A percentile compares a stretch with the other conserved stretches of the same genome.
These are phyloP conservation scores for Macrobrachium nipponense DNA, from an alignment of 1,140 invertebrate genomes.

Conservation along the genomic window DNA sequence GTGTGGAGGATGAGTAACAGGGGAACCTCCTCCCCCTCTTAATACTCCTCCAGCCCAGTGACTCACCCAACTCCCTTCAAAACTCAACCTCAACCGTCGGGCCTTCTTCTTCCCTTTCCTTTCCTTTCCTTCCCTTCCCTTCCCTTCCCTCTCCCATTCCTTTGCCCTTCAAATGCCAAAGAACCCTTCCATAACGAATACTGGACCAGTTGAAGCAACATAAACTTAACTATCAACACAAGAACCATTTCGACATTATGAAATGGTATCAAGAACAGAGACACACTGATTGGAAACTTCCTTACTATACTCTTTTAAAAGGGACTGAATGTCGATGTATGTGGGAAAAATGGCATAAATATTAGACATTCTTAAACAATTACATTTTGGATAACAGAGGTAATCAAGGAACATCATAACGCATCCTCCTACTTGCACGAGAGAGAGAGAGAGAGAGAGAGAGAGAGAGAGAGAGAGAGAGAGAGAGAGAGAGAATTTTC, in stretches of 20 bases:
- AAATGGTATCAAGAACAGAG: too few species aligned
- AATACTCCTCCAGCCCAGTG: background rate
- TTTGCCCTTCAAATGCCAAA: background rate
- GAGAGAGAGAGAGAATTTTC: too few species aligned
- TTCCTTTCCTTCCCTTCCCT: background rate
- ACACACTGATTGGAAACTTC: too few species aligned
- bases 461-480: background rate
- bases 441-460: background rate
- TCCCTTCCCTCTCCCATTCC: background rate
- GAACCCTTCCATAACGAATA: too few species aligned
- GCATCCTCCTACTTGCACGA: background rate
- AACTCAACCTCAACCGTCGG: background rate
- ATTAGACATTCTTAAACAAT: too few species aligned
- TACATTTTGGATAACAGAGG: too few species aligned
- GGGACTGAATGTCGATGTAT: too few species aligned
- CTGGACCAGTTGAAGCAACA: too few species aligned
- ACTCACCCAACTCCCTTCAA: background rate
- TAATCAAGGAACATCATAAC: background rate
- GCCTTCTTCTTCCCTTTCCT: background rate
- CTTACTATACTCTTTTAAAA: too few species aligned
- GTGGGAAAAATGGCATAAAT: too few species aligned
- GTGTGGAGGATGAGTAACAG: constrained; percentile 10
- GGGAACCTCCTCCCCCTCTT: background rate
- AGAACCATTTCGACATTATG: too few species aligned
- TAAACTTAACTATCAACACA: too few species aligned